These are phyloP conservation scores for Epinephelus fuscoguttatus DNA, from an alignment of 2,113 vertebrate genomes.

Conservation along the genomic window DNA sequence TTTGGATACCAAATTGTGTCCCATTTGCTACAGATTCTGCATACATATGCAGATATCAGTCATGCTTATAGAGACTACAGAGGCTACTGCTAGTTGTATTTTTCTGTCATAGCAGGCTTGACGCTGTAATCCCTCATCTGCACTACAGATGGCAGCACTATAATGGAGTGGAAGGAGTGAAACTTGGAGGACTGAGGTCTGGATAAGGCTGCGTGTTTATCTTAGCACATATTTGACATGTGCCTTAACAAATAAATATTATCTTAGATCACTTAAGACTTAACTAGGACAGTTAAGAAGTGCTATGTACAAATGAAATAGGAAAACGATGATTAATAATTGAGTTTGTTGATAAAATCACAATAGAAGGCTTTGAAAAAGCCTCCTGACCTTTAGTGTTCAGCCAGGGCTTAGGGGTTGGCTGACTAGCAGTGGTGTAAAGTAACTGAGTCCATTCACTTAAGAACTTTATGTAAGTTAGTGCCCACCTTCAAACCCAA, in stretches of 20 bases:
- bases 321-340: too few species aligned
- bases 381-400: too few species aligned
- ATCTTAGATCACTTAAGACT: neutral
- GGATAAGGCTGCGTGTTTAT: neutral
- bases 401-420: too few species aligned
- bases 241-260: neutral
- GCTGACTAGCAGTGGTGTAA: too few species aligned
- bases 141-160: slow-evolving; percentile 12
- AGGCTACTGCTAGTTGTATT: neutral
- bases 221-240: neutral
- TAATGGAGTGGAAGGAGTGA: neutral
- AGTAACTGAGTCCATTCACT: too few species aligned
- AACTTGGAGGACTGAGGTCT: neutral
- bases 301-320: too few species aligned
- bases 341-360: too few species aligned
- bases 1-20: too few species aligned
- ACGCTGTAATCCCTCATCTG: neutral
- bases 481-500: neutral
- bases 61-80: neutral
- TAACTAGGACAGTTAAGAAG: neutral
- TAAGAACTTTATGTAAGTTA: neutral
- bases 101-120: neutral
- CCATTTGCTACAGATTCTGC: too few species aligned
- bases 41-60: too few species aligned
- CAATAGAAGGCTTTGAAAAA: too few species aligned